phyloP scores from a whole-genome alignment of 1,140 invertebrate genomes.

The Eumeta japonica region DNA sequence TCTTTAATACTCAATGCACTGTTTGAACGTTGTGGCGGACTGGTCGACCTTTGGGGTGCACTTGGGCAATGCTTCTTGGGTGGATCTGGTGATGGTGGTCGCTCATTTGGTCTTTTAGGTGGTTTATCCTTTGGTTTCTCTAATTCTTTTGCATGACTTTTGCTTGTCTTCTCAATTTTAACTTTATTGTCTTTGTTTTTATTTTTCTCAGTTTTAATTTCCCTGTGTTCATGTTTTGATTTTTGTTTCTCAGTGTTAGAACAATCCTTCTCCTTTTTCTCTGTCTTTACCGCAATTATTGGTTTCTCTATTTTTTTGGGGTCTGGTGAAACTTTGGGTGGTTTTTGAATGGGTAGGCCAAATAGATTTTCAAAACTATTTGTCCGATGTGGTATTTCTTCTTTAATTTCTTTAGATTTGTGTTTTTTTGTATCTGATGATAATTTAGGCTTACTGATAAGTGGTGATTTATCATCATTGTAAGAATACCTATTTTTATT shows the following conservation, averaged over 20 bases:
- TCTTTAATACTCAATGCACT: constrained; percentile 53
- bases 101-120: constrained; percentile 45
- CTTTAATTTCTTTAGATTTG: constrained; percentile 64
- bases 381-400: constrained; percentile 62
- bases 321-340: constrained; percentile 65
- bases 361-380: constrained; percentile 77
- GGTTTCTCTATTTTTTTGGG: constrained; percentile 64
- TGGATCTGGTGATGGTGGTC: constrained; percentile 50
- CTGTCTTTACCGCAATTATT: constrained; percentile 48
- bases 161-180: constrained; percentile 63
- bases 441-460: constrained; percentile 70
- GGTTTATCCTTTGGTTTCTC: constrained; percentile 63
- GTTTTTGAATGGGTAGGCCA: constrained; percentile 74
- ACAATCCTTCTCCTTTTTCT: constrained; percentile 65
- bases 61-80: constrained; percentile 62
- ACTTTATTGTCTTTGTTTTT: constrained; percentile 62
- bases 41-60: constrained; percentile 47
- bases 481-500: constrained; percentile 54
- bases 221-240: constrained; percentile 59
- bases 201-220: constrained; percentile 55
- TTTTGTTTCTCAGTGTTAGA: constrained; percentile 59
- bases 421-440: constrained; percentile 65
- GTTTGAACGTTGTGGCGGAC: constrained; percentile 43
- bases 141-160: constrained; percentile 61
- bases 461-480: constrained; percentile 53